Conservation (phyloP, 2,888 invertebrate genomes). For the Erebia epiphron region DNA sequence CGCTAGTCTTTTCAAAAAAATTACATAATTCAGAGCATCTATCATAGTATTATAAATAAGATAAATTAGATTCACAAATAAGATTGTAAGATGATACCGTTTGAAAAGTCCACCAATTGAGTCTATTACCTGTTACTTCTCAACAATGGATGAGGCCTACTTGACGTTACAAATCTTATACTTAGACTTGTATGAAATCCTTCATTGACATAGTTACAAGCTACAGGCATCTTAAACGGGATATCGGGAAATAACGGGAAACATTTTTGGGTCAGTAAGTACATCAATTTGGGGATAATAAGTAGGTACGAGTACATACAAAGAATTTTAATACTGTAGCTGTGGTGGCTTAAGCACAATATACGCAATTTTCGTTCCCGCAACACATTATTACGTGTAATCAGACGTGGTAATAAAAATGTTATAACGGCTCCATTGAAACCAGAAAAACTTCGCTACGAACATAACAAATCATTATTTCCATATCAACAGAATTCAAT, state of each 20-base stretch:
- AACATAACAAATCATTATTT: conserved; percentile 10
- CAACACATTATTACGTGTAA: conserved; percentile 27
- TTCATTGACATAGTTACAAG: not conserved
- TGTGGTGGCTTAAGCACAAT: not conserved
- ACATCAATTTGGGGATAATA: too few relatives aligned
- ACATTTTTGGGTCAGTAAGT: not conserved
- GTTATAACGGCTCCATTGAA: conserved; percentile 21
- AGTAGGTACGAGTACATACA: conserved; percentile 15
- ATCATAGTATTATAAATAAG: too few relatives aligned
- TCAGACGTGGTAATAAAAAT: conserved; percentile 27
- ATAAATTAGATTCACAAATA: too few relatives aligned
- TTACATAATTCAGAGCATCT: too few relatives aligned
- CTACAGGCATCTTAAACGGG: not conserved
- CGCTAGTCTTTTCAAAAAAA: too few relatives aligned
- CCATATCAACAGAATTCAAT: conserved; percentile 17
- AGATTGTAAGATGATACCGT: too few relatives aligned
- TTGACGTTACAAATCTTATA: not conserved
- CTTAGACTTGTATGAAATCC: too few relatives aligned
- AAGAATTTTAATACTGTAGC: conserved; percentile 2
- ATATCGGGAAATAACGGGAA: not conserved
- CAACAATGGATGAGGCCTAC: too few relatives aligned
- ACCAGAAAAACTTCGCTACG: conserved; percentile 7
- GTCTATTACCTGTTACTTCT: too few relatives aligned
- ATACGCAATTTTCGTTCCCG: conserved; percentile 12
- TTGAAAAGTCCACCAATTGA: too few relatives aligned